Conservation (phyloP, 1,140 invertebrate species). For the Scaptodrosophila lebanonensis region DNA sequence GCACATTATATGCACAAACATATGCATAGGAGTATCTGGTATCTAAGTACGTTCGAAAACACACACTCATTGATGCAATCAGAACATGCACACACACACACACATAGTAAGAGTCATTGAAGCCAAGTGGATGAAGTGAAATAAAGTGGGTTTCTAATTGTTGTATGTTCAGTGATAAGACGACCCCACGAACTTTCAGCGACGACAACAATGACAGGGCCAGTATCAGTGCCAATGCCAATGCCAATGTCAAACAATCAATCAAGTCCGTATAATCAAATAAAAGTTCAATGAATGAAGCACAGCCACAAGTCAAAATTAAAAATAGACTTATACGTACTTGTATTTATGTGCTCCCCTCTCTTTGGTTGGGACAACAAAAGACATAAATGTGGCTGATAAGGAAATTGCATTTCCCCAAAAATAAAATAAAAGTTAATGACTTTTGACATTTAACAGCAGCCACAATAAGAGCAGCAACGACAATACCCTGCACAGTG, state of each 20-base stretch:
- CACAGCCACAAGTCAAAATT: neutral
- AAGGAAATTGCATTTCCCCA: slow-evolving; percentile 61
- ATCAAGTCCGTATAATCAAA: slow-evolving; percentile 49
- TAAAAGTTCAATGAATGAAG: slow-evolving; percentile 37
- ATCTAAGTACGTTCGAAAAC: too few relatives aligned
- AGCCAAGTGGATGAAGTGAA: slow-evolving; percentile 5
- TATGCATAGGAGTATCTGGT: too few relatives aligned
- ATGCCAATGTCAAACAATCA: slow-evolving; percentile 25
- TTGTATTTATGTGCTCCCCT: slow-evolving; percentile 10
- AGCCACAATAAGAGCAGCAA: slow-evolving; percentile 55
- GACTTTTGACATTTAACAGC: slow-evolving; percentile 53
- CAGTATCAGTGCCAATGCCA: neutral
- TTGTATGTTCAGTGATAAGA: slow-evolving; percentile 7
- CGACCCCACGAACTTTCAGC: slow-evolving; percentile 24
- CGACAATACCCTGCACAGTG: too few relatives aligned
- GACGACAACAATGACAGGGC: neutral
- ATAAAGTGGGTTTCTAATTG: slow-evolving; percentile 36
- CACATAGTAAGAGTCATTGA: slow-evolving; percentile 29
- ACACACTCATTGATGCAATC: neutral
- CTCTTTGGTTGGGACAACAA: slow-evolving; percentile 1
- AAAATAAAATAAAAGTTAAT: slow-evolving; percentile 49
- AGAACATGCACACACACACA: neutral
- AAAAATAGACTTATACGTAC: slow-evolving; percentile 1
- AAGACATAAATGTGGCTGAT: slow-evolving; percentile 30
- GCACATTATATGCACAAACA: neutral